Base-by-base conservation (phyloP, 1,140 invertebrate genomes). In the Drosophila triauraria region DNA sequence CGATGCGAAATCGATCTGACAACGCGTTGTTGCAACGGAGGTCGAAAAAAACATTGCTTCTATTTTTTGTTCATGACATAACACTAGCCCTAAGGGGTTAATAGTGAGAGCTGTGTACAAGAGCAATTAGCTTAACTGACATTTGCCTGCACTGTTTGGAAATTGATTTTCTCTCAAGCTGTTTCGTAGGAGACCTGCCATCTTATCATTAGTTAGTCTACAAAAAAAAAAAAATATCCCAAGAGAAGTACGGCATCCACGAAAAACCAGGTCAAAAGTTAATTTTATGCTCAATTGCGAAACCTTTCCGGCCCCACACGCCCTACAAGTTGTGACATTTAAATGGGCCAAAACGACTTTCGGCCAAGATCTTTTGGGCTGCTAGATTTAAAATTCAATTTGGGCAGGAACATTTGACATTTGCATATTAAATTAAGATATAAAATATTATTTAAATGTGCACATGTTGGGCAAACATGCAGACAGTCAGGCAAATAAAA, bases 361-460 rank as follows among this genome's bases (percentile, higher is more conserved):
- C 8, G 48, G 59, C 25, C 46, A 38, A 58, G 27, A 56, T 47
- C 69, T 74, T 42, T 43, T 48, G 47, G 40, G 8, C 30, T n/a
- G 44, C n/a, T 25, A 57, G 80, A 80, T 86, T 80, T 74, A 67
- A 90, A 88, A 79, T 90, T 88, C 81, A 90, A 82, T 81, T 90
- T 85, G 54, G n/a, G 2, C 32, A 50, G 63, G 60, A 68, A 79
- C 82, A 80, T 85, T 85, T 78, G 68, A 46, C 75, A 90, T 91
- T 91, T 90, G 86, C 85, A 91, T 91, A 82, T 85, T 82, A 85
- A 90, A 91, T 91, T 90, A 82, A 85, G 78, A 91, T 75, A 79
- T 76, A 84, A 81, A 82, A 62, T 75, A 46, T 76, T 74, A 80
- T 83, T 80, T 83, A 87, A 87, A 87, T 80, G 59, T 25, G 44